Evolutionary conservation across 2,797 vertebrate species (phyloP).

Genomic region (Syngnathus acus): DNA sequence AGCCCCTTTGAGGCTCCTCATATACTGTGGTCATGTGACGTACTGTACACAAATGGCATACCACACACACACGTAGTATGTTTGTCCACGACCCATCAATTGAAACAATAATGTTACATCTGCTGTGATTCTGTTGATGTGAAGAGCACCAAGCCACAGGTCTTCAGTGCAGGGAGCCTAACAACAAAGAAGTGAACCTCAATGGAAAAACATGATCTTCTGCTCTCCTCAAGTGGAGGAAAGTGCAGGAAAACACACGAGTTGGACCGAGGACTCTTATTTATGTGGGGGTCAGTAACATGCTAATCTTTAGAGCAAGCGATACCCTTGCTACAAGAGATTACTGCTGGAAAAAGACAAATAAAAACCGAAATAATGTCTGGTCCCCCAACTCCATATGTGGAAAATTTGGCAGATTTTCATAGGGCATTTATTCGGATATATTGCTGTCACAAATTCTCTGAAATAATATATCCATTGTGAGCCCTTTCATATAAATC

Average conservation of each 20-base stretch:
- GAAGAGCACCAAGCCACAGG: background rate
- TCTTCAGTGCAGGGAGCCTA: background rate
- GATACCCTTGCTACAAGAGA: background rate
- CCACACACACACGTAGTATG: background rate
- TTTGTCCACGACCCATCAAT: too few species aligned
- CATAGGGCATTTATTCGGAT: background rate
- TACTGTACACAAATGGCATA: background rate
- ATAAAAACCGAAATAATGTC: background rate
- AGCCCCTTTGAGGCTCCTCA: constrained; percentile 31
- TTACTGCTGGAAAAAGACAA: background rate
- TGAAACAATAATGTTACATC: background rate
- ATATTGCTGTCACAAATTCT: background rate
- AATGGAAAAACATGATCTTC: background rate
- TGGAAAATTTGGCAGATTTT: background rate
- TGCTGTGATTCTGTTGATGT: background rate
- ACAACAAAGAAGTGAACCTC: background rate
- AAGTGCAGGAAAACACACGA: background rate
- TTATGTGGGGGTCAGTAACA: background rate
- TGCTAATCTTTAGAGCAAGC: background rate
- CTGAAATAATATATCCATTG: background rate
- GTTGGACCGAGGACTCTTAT: background rate
- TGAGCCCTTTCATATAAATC: too few species aligned
- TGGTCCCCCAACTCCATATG: background rate
- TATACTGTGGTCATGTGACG: constrained; percentile 11
- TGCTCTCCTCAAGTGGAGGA: background rate